These are phyloP conservation scores for Callinectes sapidus DNA, from an alignment of 2,888 invertebrate genomes.

Conservation along the genomic window DNA sequence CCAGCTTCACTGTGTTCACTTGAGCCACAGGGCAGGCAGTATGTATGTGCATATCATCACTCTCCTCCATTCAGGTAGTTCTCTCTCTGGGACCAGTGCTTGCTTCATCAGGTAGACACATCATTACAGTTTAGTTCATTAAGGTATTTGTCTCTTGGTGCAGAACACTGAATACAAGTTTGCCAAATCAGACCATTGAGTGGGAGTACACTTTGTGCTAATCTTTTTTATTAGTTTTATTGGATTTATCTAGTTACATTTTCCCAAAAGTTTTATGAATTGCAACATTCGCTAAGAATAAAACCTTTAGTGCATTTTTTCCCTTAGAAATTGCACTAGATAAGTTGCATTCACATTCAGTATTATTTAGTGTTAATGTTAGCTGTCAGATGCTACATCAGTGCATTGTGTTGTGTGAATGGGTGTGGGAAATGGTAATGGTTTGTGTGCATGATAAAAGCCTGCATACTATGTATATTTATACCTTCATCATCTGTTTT, in stretches of 20 bases:
- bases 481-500: neutral
- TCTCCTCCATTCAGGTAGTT: neutral
- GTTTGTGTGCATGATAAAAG: constrained; percentile 14
- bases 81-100: neutral
- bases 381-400: neutral
- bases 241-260: neutral
- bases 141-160: neutral
- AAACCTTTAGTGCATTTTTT: neutral
- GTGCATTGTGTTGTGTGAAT: neutral
- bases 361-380: neutral
- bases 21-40: neutral
- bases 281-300: neutral
- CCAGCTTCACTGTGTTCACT: constrained; percentile 5
- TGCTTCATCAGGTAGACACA: neutral
- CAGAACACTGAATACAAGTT: neutral
- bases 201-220: neutral
- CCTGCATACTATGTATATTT: neutral
- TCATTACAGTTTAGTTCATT: neutral
- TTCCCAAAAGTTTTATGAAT: neutral
- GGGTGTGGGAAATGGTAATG: neutral
- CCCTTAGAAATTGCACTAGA: neutral
- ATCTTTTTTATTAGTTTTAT: neutral
- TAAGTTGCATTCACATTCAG: neutral
- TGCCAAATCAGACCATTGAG: neutral
- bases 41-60: neutral